These are phyloP conservation scores for Hyperoodon ampullatus DNA, from an alignment of 2,113 vertebrate genomes.

Conservation along the genomic window DNA sequence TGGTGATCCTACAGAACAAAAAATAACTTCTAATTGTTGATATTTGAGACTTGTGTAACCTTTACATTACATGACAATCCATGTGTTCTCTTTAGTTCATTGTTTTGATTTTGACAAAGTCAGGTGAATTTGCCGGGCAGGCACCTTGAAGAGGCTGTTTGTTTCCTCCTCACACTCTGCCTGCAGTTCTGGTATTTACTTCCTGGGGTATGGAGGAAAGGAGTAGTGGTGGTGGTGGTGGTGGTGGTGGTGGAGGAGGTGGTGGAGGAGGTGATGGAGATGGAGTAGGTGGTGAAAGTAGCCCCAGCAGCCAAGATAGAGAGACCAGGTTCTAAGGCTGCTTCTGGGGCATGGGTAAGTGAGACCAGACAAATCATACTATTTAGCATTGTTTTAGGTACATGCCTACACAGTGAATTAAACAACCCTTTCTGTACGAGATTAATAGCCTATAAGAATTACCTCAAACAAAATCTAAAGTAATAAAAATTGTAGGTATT, in stretches of 20 bases:
- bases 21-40: slow-evolving; percentile 34
- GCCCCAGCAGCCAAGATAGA: not conserved
- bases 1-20: slow-evolving; percentile 7
- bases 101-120: slow-evolving; percentile 52
- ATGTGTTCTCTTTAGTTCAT: slow-evolving; percentile 1
- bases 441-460: slow-evolving; percentile 44
- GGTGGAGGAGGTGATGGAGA: not conserved
- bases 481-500: slow-evolving; percentile 48
- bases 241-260: not conserved
- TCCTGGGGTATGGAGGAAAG: not conserved
- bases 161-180: not conserved
- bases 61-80: not conserved
- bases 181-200: slow-evolving; percentile 35
- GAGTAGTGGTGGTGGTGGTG: not conserved
- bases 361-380: slow-evolving; percentile 10
- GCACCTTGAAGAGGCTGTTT: not conserved
- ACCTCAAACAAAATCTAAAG: slow-evolving; percentile 53
- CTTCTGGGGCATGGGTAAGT: not conserved
- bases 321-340: not conserved
- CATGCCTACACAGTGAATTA: not conserved
- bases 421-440: slow-evolving; percentile 28
- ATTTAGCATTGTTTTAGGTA: slow-evolving; percentile 28
- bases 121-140: slow-evolving; percentile 21
- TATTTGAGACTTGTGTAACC: slow-evolving; percentile 5
- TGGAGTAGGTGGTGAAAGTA: not conserved